These are phyloP conservation scores for Chiropotes sagulatus DNA, from an alignment of 2,797 vertebrate genomes.

Conservation along the genomic window DNA sequence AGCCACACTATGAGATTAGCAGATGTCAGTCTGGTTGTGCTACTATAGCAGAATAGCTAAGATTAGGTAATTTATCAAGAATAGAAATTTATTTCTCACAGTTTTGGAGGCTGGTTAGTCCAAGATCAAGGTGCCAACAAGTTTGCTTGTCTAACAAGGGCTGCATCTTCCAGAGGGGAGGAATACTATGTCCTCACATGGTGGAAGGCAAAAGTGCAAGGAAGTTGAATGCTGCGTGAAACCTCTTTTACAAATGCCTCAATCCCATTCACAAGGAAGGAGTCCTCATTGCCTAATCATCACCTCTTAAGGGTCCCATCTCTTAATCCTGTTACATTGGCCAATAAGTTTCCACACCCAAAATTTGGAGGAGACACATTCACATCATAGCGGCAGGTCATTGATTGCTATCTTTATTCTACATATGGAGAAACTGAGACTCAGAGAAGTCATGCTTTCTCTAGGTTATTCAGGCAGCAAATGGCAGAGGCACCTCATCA, in stretches of 20 bases:
- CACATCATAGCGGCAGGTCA: background rate
- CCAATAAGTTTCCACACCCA: background rate
- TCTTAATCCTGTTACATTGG: background rate
- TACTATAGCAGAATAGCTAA: background rate
- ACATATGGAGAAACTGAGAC: background rate
- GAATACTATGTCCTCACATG: background rate
- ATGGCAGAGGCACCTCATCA: background rate
- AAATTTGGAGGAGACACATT: background rate
- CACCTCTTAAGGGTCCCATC: background rate
- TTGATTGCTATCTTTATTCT: background rate
- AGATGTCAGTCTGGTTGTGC: background rate
- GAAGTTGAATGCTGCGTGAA: background rate
- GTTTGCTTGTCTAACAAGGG: background rate
- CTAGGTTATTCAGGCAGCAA: background rate
- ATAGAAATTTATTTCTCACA: background rate
- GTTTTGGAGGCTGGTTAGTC: background rate
- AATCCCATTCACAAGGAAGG: background rate
- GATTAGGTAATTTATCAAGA: background rate
- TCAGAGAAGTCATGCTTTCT: background rate
- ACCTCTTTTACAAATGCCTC: background rate
- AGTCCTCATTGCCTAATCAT: background rate
- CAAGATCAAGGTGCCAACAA: background rate
- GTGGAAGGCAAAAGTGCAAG: background rate
- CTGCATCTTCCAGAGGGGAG: background rate
- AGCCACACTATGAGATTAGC: background rate